Evolutionary conservation across 1,140 invertebrate genomes (phyloP), one percentile per base, ranked within the genome.

Genomic region (Drosophila nigrodunni): DNA sequence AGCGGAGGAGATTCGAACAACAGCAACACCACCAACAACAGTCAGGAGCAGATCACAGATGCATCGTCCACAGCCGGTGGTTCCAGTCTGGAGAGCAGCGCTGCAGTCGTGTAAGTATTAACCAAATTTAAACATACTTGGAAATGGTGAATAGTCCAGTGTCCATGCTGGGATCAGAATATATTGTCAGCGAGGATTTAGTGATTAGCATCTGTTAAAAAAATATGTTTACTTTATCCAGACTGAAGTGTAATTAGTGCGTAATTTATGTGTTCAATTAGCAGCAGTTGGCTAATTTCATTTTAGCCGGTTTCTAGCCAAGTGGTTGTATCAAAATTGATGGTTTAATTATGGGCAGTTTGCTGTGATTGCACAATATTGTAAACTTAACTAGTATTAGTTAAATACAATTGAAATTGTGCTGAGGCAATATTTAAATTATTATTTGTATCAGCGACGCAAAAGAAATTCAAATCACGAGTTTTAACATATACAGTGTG

Each of bases 61-160:
- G 69, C 59, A 34, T 10, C 73, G 30, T 46, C 62, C 47, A 54
- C 74, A 39, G 69, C 80, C 39, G 64, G 47, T 71, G 64, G 37
- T 25, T 70, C 50, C 44, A 43, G 39, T 41, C 35, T 61, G 52
- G 86, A 89, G 9, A 82, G 72, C 61, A 62, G 43, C 9, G 64
- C 65, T 2, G 70, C 85, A 30, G 18, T 66, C 35, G 77, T 92
- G 90, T 92, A 89, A 91, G 90, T 91, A 74, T 58, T 25, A 11
- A 30, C 10, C 11, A 18, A 30, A 30, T 30, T 30, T 46, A 21
- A 55, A 21, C 35, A 2, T 30, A 30, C 25, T 25, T 25, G 25
- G 2, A 25, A 3, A 25, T 30, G 25, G 25, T 2, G 25, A 30
- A 30, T 2, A 30, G 3, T 30, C 25, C 25, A 30, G 0, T 6